phyloP scores from a whole-genome alignment of 2,888 invertebrate species.

The Pheosia gnoma region DNA sequence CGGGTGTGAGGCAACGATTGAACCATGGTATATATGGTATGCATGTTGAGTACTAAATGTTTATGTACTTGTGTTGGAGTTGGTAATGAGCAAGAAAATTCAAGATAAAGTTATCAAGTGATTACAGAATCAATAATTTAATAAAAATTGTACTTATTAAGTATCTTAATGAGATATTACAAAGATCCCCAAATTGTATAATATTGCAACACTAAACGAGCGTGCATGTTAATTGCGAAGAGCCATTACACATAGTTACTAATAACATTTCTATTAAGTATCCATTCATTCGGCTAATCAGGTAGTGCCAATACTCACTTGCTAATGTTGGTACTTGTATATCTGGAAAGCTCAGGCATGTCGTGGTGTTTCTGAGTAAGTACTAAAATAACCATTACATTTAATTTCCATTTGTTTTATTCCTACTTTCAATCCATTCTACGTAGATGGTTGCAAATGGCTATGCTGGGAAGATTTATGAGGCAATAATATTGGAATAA shows the following conservation, averaged over 20 bases:
- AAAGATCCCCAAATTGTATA: too few relatives aligned
- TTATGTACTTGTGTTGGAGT: too few relatives aligned
- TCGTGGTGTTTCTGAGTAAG: slow-evolving; percentile 26
- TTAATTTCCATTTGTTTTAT: slow-evolving; percentile 31
- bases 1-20: too few relatives aligned
- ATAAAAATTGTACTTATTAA: too few relatives aligned
- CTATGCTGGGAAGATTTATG: slow-evolving; percentile 26
- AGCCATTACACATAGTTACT: not conserved
- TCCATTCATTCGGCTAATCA: slow-evolving; percentile 27
- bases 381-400: slow-evolving; percentile 24
- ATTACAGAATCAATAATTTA: too few relatives aligned
- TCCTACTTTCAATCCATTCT: slow-evolving; percentile 27
- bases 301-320: slow-evolving; percentile 11
- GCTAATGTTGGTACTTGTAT: slow-evolving; percentile 24
- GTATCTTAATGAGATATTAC: too few relatives aligned
- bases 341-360: slow-evolving; percentile 24
- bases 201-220: too few relatives aligned
- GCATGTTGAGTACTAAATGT: too few relatives aligned
- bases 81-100: too few relatives aligned
- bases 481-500: slow-evolving; percentile 22
- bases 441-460: slow-evolving; percentile 30
- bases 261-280: slow-evolving; percentile 21
- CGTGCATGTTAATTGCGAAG: too few relatives aligned
- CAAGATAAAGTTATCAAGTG: too few relatives aligned
- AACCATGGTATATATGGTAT: too few relatives aligned